phyloP scores from a whole-genome alignment of 2,797 vertebrate species.

The Acanthiza pusilla region DNA sequence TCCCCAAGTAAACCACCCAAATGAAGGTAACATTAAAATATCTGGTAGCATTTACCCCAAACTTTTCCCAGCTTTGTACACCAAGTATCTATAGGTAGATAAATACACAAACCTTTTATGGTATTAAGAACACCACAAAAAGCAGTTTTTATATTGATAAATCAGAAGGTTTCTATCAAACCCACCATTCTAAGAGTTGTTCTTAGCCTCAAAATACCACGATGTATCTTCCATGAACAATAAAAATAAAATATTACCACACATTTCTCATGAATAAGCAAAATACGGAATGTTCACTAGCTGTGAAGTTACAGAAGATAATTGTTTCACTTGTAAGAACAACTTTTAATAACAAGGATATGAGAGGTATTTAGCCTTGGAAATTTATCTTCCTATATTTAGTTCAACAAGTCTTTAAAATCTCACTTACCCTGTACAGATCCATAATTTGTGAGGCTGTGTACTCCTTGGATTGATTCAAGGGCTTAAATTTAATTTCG shows the following conservation, averaged over 20 bases:
- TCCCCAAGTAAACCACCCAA: not conserved
- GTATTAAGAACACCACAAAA: not conserved
- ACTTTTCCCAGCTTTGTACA: not conserved
- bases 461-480: conserved; percentile 89
- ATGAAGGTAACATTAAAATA: not conserved
- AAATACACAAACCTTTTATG: not conserved
- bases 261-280: not conserved
- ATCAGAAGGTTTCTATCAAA: not conserved
- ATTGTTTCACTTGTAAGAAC: not conserved
- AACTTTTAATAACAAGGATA: not conserved
- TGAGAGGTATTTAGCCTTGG: not conserved
- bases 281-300: not conserved
- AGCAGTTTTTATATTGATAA: not conserved
- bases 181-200: not conserved
- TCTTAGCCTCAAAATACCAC: not conserved
- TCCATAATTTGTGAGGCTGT: conserved; percentile 89
- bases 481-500: conserved; percentile 89
- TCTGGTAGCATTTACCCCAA: not conserved
- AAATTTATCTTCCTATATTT: not conserved
- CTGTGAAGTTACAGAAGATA: not conserved
- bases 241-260: not conserved
- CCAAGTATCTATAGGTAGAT: not conserved
- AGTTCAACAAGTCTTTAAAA: not conserved
- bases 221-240: not conserved
- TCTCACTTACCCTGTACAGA: conserved; percentile 85